Conservation (phyloP, 1,140 invertebrate genomes). For the Aporrectodea caliginosa region DNA sequence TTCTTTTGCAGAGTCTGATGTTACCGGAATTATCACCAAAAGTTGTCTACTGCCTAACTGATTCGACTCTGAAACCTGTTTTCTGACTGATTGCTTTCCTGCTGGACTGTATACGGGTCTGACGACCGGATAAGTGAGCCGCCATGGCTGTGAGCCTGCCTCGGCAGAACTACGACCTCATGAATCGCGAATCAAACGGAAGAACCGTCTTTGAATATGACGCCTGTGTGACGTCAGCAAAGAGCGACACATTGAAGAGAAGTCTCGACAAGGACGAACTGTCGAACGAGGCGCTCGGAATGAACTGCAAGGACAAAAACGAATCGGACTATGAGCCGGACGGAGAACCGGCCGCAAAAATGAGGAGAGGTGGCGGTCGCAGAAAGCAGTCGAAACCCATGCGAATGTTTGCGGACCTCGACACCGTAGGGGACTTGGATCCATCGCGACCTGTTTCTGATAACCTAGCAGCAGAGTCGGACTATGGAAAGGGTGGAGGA, state of each 20-base stretch:
- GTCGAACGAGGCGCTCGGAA: neutral
- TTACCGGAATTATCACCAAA: too few species aligned
- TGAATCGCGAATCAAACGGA: neutral
- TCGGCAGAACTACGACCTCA: neutral
- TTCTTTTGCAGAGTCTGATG: too few species aligned
- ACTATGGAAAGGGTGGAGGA: neutral
- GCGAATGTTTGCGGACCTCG: neutral
- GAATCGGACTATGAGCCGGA: neutral
- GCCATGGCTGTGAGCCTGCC: neutral
- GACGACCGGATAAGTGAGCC: too few species aligned
- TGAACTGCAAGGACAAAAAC: neutral
- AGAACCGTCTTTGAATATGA: neutral
- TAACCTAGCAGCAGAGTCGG: neutral
- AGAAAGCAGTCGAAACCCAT: neutral
- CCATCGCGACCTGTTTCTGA: neutral
- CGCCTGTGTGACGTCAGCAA: neutral
- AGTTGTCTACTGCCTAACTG: too few species aligned
- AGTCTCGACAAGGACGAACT: neutral
- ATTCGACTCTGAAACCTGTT: too few species aligned
- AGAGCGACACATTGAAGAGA: neutral
- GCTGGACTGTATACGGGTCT: too few species aligned
- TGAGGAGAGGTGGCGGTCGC: neutral
- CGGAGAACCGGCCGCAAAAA: neutral
- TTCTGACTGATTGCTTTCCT: too few species aligned
- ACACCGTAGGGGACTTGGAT: neutral